phyloP scores from a whole-genome alignment of 2,113 vertebrate species.

The Narcine bancroftii region DNA sequence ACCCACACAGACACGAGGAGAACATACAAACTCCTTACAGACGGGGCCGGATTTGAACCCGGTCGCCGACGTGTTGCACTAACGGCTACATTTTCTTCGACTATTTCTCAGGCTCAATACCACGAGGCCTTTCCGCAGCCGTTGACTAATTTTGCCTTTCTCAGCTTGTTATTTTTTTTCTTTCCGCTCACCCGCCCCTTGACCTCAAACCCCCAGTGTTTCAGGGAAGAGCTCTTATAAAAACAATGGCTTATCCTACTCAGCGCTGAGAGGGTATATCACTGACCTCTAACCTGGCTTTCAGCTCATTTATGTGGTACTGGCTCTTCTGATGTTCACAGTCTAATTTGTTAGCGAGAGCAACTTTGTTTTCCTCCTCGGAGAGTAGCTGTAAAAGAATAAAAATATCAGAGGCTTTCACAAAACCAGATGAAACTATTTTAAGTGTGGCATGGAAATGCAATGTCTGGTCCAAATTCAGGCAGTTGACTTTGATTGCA shows the following conservation, averaged over 20 bases:
- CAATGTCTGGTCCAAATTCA: not conserved
- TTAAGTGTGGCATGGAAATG: not conserved
- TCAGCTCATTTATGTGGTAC: not conserved
- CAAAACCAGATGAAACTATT: not conserved
- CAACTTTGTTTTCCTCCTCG: not conserved
- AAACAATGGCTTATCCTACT: conserved; percentile 21
- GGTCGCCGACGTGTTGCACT: too few relatives aligned
- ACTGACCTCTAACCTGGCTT: conserved; percentile 39
- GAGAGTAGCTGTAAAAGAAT: conserved; percentile 39
- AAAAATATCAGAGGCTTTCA: not conserved
- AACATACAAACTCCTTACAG: too few relatives aligned
- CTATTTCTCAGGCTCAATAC: too few relatives aligned
- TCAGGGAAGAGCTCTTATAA: not conserved
- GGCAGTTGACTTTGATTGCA: not conserved
- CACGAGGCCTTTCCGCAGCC: not conserved
- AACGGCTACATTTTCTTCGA: too few relatives aligned
- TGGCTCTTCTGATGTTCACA: conserved; percentile 38
- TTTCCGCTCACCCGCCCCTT: too few relatives aligned
- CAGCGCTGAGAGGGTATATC: not conserved
- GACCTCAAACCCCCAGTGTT: not conserved
- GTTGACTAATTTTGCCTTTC: not conserved
- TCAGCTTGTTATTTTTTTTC: not conserved
- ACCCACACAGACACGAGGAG: too few relatives aligned
- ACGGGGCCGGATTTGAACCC: too few relatives aligned
- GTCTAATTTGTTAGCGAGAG: conserved; percentile 24